These are phyloP conservation scores for Aphelenchoides bicaudatus DNA, from an alignment of 2,888 invertebrate genomes.

Conservation along the genomic window DNA sequence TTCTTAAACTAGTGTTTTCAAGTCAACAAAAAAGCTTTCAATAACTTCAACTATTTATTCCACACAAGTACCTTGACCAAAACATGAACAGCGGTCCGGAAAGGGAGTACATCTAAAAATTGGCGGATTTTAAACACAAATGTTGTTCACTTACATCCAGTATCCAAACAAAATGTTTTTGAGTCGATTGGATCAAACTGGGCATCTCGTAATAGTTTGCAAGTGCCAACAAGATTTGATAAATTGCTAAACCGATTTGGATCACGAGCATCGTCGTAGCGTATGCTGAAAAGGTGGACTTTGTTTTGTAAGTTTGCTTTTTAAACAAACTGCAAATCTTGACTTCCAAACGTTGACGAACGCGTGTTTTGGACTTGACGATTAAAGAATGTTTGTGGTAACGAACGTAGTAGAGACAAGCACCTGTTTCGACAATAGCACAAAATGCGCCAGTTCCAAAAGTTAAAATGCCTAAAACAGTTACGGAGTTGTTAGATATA, in stretches of 20 bases:
- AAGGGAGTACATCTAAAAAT: slow-evolving; percentile 4
- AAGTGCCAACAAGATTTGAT: neutral
- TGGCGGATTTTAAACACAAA: too few relatives aligned
- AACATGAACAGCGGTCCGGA: slow-evolving; percentile 11
- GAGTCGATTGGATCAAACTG: neutral
- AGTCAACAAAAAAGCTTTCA: too few relatives aligned
- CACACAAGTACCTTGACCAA: neutral
- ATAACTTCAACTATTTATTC: too few relatives aligned
- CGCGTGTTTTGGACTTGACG: neutral
- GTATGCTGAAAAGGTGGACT: neutral
- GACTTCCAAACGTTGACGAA: slow-evolving; percentile 8
- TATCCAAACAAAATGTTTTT: slow-evolving; percentile 12
- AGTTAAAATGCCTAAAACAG: neutral
- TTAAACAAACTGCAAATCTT: slow-evolving; percentile 7
- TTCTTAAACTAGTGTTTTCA: too few relatives aligned
- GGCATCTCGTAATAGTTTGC: neutral
- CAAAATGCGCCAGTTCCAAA: slow-evolving; percentile 6
- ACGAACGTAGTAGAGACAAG: slow-evolving; percentile 3
- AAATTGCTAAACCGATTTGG: slow-evolving; percentile 4
- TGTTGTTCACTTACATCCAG: too few relatives aligned
- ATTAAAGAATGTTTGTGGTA: neutral
- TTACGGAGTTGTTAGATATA: too few relatives aligned
- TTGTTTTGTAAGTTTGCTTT: too few relatives aligned
- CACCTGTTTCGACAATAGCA: neutral
- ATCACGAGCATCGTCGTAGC: neutral